Base-by-base conservation (phyloP, 1,140 invertebrate genomes). In the Cyclargus thomasi region DNA sequence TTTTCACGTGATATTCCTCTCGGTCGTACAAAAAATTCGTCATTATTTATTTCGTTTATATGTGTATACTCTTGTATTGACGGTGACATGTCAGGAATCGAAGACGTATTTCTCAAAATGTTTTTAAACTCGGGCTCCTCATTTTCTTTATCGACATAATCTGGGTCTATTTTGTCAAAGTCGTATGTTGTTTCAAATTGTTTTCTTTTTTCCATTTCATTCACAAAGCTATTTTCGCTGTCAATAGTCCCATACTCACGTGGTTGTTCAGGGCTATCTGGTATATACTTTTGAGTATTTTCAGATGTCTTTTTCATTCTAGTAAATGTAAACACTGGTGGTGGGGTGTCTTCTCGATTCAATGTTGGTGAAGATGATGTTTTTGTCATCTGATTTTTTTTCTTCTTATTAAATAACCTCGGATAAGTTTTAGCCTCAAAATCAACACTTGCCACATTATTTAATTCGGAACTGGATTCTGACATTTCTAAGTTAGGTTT, bases 21-120 rank as follows among this genome's bases (percentile, higher is more conserved):
- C 77, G 94, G 94, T 65, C 95, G 91, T 59, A 97, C 88, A 82
- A 96, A 97, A 88, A 96, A 97, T 88, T 97, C 95, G 81, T 97
- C 96, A 2, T 96, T 95, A 77, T 96, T 94, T 67, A 96, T 95
- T 88, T 96, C 95, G 85, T 97, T 95, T 70, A 96, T 93, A 78
- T 85, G 85, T 74, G 82, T 87, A 75, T 83, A 85, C 80, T 90
- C 85, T 82, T 86, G 83, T 70, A 84, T 82, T 73, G 80, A 77
- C 73, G 78, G 80, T 80, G 84, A 85, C 66, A 85, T 74, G 57
- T 83, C 74, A 10, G 79, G 69, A 67, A 74, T 74, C 10, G 82
- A 85, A 62, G 65, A 55, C 62, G 72, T 29, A 63, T 80, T 78
- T 17, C 64, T 67, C 16, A 72, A 65, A 36, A 75, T 73, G 21